Evolutionary conservation across 2,888 invertebrate genomes (phyloP).

Genomic region (Watsonalla binaria): DNA sequence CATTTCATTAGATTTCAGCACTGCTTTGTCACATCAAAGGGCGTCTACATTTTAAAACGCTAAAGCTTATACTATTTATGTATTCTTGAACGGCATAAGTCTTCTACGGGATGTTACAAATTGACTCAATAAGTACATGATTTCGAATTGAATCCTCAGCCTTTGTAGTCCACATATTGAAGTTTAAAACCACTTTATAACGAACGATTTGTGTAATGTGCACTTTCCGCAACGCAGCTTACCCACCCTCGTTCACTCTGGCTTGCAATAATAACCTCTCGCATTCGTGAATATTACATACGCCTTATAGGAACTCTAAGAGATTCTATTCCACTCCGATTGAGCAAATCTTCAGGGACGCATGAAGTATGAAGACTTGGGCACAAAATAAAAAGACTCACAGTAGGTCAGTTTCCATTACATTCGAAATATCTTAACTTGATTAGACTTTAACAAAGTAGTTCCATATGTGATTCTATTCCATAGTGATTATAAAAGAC

Average conservation of each 20-base stretch:
- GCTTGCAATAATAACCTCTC: not conserved
- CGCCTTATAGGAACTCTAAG: not conserved
- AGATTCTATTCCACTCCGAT: not conserved
- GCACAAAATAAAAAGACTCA: too few relatives aligned
- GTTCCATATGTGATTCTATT: too few relatives aligned
- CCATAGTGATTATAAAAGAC: too few relatives aligned
- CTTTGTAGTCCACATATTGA: not conserved
- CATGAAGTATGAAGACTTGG: not conserved
- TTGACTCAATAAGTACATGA: not conserved
- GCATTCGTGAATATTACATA: not conserved
- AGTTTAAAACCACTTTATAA: not conserved
- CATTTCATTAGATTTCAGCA: too few relatives aligned
- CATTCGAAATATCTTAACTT: too few relatives aligned
- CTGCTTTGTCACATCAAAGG: too few relatives aligned
- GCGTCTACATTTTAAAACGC: too few relatives aligned
- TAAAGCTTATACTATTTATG: too few relatives aligned
- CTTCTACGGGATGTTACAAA: not conserved
- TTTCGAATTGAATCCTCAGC: not conserved
- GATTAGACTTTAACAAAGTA: too few relatives aligned
- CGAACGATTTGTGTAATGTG: not conserved
- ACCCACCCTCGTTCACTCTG: not conserved
- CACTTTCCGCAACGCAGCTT: not conserved
- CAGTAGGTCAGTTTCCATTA: too few relatives aligned
- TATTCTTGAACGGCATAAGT: too few relatives aligned
- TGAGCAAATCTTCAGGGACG: not conserved